phyloP scores from a whole-genome alignment of 2,113 vertebrate species.

The Calidris pugnax region DNA sequence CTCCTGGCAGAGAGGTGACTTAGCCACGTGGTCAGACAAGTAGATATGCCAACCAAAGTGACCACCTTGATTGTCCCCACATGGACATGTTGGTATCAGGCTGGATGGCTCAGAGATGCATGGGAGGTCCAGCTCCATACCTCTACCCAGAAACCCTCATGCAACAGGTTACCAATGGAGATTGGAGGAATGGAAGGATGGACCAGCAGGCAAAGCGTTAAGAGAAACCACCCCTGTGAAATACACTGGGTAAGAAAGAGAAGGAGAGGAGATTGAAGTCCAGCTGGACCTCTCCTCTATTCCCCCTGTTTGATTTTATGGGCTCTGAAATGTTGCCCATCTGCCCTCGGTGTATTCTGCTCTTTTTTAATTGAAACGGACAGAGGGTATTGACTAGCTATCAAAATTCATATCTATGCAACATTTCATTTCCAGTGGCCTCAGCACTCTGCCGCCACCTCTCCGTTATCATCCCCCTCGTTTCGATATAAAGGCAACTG shows the following conservation, averaged over 20 bases:
- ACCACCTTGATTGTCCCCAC: accelerated
- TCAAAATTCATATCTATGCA: conserved; percentile 73
- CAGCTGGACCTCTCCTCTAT: neutral
- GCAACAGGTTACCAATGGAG: neutral
- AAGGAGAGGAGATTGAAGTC: neutral
- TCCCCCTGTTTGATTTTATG: conserved; percentile 50
- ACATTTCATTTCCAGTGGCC: conserved; percentile 68
- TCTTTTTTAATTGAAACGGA: conserved; percentile 72
- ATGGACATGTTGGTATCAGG: accelerated
- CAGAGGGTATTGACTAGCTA: conserved; percentile 73
- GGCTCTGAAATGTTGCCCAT: conserved; percentile 69
- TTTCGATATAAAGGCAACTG: conserved; percentile 12
- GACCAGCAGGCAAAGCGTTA: neutral
- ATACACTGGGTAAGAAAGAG: neutral
- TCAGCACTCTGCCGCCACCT: conserved; percentile 50
- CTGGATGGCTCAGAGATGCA: neutral
- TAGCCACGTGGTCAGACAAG: neutral
- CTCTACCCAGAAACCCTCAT: neutral
- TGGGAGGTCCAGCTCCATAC: neutral
- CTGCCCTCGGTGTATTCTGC: conserved; percentile 45
- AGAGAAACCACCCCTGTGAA: neutral
- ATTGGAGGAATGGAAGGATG: neutral
- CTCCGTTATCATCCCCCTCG: neutral
- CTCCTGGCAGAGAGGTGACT: neutral
- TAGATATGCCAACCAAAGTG: neutral